These are phyloP conservation scores for Melieria crassipennis DNA, from an alignment of 2,888 invertebrate species.

Conservation along the genomic window DNA sequence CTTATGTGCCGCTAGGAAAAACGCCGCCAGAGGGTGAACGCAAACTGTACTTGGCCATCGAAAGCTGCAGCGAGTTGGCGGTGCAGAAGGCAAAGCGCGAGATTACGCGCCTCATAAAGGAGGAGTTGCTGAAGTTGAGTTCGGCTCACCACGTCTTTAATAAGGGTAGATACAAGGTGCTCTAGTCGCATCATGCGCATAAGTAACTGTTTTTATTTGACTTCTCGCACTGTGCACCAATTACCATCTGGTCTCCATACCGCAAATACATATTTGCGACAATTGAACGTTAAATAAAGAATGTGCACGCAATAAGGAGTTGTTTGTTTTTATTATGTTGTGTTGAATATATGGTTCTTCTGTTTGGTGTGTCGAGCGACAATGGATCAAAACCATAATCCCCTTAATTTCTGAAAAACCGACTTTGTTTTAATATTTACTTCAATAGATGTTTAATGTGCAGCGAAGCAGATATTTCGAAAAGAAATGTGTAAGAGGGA, in stretches of 20 bases:
- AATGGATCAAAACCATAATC: no score
- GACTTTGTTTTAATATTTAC: no score
- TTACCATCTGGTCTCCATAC: no score
- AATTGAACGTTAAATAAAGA: no score
- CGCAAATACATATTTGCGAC: no score
- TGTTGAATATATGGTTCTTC: no score
- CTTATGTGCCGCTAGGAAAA: constrained; percentile 91
- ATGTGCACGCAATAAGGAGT: constrained; percentile 2
- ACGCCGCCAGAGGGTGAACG: constrained; percentile 91
- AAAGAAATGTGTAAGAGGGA: no score
- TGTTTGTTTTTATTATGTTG: no score
- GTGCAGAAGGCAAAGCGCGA: constrained; percentile 97
- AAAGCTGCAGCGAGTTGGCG: constrained; percentile 96
- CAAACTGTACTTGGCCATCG: constrained; percentile 97
- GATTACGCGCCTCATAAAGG: constrained; percentile 96
- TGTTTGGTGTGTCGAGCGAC: no score
- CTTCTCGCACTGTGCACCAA: background rate
- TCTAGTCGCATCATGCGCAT: constrained; percentile 67
- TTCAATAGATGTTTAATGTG: no score
- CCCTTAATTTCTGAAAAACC: no score
- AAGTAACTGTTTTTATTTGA: background rate
- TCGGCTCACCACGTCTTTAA: constrained; percentile 88
- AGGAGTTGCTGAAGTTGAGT: constrained; percentile 92
- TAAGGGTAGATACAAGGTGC: constrained; percentile 93
- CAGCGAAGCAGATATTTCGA: no score